Percentiles rank a stretch among this genome's conserved stretches.
Conservation (phyloP, 2,113 vertebrate species). For the Riparia riparia region DNA sequence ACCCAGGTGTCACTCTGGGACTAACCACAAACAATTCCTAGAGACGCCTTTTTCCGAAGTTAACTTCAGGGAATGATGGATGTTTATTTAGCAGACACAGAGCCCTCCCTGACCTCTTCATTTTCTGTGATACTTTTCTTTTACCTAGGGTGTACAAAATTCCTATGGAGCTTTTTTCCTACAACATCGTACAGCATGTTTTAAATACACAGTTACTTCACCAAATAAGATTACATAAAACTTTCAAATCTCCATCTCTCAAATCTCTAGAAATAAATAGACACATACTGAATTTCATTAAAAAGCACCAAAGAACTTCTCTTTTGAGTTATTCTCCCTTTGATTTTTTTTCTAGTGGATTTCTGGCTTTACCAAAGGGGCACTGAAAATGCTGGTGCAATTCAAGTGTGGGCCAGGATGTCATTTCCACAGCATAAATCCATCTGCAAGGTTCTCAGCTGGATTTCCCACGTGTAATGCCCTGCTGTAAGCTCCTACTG, state of each 20-base stretch:
- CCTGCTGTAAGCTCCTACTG: not conserved
- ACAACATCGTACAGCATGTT: not conserved
- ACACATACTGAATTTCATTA: constrained; percentile 25
- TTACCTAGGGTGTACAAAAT: constrained; percentile 1
- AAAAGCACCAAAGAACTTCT: constrained; percentile 23
- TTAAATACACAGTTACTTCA: constrained; percentile 38
- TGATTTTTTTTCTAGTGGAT: not conserved
- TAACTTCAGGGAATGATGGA: constrained; percentile 37
- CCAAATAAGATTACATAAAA: constrained; percentile 19
- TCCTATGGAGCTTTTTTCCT: constrained; percentile 21
- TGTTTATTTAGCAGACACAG: constrained; percentile 35
- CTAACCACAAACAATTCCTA: constrained; percentile 19
- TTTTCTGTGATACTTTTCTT: constrained; percentile 35
- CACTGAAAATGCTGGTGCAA: not conserved
- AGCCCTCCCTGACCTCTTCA: constrained; percentile 5
- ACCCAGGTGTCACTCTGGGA: constrained; percentile 42
- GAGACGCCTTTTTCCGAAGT: constrained; percentile 16
- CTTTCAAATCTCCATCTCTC: constrained; percentile 8
- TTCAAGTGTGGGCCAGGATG: not conserved
- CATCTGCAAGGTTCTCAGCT: not conserved
- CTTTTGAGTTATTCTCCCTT: not conserved
- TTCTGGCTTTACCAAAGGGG: not conserved
- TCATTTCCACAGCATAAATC: not conserved
- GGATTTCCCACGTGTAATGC: not conserved
- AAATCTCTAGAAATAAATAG: constrained; percentile 33